These are phyloP conservation scores for Talpa occidentalis DNA, from an alignment of 2,113 vertebrate genomes.

Conservation along the genomic window DNA sequence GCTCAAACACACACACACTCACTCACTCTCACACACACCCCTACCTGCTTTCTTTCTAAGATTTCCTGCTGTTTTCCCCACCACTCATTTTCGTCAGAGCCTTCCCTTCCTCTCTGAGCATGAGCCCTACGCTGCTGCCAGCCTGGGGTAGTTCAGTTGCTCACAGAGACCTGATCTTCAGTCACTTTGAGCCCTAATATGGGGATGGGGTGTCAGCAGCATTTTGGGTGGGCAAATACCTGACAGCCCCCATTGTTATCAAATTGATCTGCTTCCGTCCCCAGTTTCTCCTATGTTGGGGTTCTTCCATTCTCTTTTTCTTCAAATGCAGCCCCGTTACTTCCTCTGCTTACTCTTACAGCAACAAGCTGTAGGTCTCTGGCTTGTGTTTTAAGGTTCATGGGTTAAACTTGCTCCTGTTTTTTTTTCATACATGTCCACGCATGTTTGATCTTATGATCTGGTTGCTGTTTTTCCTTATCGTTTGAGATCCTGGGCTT, in stretches of 20 bases:
- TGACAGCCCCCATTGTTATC: background rate
- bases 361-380: background rate
- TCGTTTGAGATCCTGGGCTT: background rate
- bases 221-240: background rate
- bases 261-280: background rate
- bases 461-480: background rate
- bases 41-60: background rate
- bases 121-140: background rate
- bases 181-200: background rate
- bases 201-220: background rate
- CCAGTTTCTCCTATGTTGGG: background rate
- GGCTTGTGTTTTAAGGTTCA: background rate
- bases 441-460: background rate
- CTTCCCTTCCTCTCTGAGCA: background rate
- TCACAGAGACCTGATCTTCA: background rate
- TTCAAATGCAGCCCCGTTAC: background rate
- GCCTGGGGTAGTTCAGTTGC: background rate
- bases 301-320: background rate
- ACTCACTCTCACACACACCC: background rate
- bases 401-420: background rate
- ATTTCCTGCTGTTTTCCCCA: background rate
- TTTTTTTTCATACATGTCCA: background rate
- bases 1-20: too few relatives aligned
- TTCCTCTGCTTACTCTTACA: background rate
- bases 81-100: background rate